Evolutionary conservation across 1,140 invertebrate genomes (phyloP), one percentile per base, ranked within the genome.

Genomic region (Heliconius nattereri): DNA sequence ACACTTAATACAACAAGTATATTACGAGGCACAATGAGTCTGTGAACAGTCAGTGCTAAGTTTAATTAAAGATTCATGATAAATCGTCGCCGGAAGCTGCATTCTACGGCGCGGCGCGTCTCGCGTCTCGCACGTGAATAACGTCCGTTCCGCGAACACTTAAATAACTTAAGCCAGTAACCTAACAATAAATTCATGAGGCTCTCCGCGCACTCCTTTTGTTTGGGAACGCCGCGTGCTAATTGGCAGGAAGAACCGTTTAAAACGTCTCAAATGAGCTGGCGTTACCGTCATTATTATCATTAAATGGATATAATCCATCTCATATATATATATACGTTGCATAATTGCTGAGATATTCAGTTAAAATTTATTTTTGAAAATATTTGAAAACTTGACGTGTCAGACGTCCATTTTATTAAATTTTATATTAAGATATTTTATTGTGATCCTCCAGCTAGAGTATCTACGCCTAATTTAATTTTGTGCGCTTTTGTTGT

Each of bases 51-150:
- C 86, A 89, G 86, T 86, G 89, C 85, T 91, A 89, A 94, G 89
- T 94, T 93, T 93, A 94, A 94, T 92, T 93, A 94, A 94, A 93
- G 91, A 94, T 93, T 94, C 91, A 93, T 92, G 92, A 94, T 93
- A 93, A 92, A 94, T 94, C 91, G 91, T 92, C 88, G 88, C 85
- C 89, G 90, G 88, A 91, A 90, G 91, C 89, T 92, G 92, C 92
- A 92, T 92, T 92, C 90, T 89, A 85, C 86, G 87, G 86, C 80
- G 84, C 87, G 88, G 87, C 85, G 88, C 88, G 86, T 88, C 32
- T 32, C 80, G 84, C 87, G 88, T 87, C 85, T 89, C 88, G 86
- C 88, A 91, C 91, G 90, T 91, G 91, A 92, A 92, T 90, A 91
- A 90, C 90, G 89, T 87, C 83, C 89, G 86, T 89, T 89, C 85